These are phyloP conservation scores for Bagarius yarrelli DNA, from an alignment of 2,113 vertebrate genomes.

Conservation along the genomic window DNA sequence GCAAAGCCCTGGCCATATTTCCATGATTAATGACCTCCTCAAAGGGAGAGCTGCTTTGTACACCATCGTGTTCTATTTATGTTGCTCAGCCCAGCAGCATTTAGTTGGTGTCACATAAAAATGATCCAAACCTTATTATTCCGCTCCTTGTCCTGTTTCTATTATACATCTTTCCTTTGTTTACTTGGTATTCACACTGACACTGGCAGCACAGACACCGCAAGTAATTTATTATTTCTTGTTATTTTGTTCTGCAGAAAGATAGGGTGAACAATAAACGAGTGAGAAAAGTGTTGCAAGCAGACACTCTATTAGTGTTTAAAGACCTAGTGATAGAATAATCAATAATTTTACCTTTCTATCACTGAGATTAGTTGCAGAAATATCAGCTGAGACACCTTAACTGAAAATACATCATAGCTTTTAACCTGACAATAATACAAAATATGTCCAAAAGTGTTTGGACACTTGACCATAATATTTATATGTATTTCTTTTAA, in stretches of 20 bases:
- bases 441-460: neutral
- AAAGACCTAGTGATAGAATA: conserved; percentile 10
- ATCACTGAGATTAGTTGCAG: conserved; percentile 53
- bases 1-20: conserved; percentile 51
- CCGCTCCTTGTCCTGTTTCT: conserved; percentile 38
- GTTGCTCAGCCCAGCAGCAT: conserved; percentile 45
- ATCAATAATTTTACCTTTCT: conserved; percentile 56
- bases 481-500: too few species aligned
- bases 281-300: conserved; percentile 40
- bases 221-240: neutral
- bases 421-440: neutral
- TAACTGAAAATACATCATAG: neutral
- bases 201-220: conserved; percentile 33
- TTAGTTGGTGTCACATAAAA: conserved; percentile 53
- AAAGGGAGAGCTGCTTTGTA: conserved; percentile 45
- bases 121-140: conserved; percentile 52
- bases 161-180: conserved; percentile 48
- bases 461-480: too few species aligned
- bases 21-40: conserved; percentile 57
- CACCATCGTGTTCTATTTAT: conserved; percentile 51
- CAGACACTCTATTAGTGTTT: conserved; percentile 21
- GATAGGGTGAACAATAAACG: conserved; percentile 47
- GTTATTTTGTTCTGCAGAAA: conserved; percentile 3
- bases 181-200: conserved; percentile 49
- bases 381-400: conserved; percentile 2